These are phyloP conservation scores for Tragelaphus imberbis DNA, from an alignment of 2,113 vertebrate genomes.

Conservation along the genomic window DNA sequence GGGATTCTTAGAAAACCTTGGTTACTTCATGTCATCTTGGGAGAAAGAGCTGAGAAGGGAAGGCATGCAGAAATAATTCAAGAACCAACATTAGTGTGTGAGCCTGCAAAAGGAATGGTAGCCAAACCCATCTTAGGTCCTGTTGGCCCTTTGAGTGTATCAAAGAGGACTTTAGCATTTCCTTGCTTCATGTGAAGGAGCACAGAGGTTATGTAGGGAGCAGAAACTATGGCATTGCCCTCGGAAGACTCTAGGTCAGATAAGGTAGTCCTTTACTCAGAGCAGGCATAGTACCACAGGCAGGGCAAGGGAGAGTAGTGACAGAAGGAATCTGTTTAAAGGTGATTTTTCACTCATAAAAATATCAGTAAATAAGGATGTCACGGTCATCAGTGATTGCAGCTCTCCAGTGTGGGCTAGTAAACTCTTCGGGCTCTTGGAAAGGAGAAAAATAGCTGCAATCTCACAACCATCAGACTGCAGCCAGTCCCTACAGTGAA, in stretches of 20 bases:
- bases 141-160: neutral
- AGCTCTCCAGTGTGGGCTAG: neutral
- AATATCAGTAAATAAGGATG: neutral
- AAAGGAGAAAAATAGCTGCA: neutral
- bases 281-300: neutral
- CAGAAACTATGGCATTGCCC: fast-evolving
- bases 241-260: neutral
- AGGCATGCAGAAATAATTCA: neutral
- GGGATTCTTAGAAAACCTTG: neutral
- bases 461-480: neutral
- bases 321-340: neutral
- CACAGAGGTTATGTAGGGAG: too few relatives aligned
- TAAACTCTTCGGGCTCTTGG: neutral
- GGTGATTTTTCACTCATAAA: neutral
- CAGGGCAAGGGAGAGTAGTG: neutral
- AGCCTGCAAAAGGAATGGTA: neutral
- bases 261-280: neutral
- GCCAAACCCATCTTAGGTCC: neutral
- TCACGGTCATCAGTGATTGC: neutral
- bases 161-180: neutral
- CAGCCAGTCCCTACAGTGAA: neutral
- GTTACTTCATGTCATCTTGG: neutral
- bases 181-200: neutral
- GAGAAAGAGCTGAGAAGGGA: neutral
- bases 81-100: neutral